Evolutionary conservation across 2,113 vertebrate genomes (phyloP).

Genomic region (Nettapus auritus): DNA sequence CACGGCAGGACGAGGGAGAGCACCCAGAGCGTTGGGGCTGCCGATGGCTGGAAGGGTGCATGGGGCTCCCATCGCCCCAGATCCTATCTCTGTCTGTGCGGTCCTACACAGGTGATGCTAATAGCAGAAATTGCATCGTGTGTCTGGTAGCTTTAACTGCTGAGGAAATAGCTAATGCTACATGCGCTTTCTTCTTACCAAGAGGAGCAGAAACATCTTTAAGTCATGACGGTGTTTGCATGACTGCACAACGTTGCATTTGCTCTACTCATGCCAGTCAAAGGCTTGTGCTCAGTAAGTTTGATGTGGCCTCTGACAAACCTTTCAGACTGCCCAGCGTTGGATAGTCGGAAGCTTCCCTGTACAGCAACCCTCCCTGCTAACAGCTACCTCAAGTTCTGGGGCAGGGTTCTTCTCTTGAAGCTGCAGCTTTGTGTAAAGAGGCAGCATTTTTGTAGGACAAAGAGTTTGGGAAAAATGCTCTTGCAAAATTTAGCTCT

Average conservation of each 20-base stretch:
- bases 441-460: neutral
- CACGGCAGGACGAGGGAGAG: neutral
- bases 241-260: accelerated
- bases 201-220: neutral
- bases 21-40: accelerated
- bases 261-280: neutral
- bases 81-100: neutral
- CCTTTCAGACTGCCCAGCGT: accelerated
- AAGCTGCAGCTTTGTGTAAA: neutral
- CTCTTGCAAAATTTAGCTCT: neutral
- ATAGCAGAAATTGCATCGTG: neutral
- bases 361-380: neutral
- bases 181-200: accelerated
- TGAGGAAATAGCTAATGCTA: neutral
- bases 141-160: neutral
- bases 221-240: neutral
- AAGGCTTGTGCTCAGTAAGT: neutral
- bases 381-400: neutral
- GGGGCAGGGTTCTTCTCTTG: neutral
- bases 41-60: neutral
- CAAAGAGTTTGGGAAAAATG: neutral
- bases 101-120: neutral
- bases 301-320: accelerated
- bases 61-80: neutral
- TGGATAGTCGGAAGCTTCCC: neutral